These are phyloP conservation scores for Argentina silus DNA, from an alignment of 2,797 vertebrate genomes.

Conservation along the genomic window DNA sequence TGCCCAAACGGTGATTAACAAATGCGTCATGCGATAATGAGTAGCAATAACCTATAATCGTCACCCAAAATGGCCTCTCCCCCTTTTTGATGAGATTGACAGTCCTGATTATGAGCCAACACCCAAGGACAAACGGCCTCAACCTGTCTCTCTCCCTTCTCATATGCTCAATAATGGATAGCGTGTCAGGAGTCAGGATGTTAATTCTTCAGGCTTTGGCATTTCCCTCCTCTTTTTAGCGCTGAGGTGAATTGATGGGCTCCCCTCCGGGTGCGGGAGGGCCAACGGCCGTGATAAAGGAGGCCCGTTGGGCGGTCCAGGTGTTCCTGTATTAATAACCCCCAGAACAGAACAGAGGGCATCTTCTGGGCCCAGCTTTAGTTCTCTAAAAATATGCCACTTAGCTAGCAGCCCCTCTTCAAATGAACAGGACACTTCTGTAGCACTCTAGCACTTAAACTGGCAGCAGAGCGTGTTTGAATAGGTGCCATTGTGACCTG, in stretches of 20 bases:
- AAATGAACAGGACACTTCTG: not conserved
- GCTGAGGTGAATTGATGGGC: constrained; percentile 8
- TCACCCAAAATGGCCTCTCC: not conserved
- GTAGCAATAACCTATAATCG: too few species aligned
- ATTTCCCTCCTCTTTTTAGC: constrained; percentile 7
- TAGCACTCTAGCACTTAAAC: not conserved
- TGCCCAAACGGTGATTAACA: too few species aligned
- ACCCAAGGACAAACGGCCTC: not conserved
- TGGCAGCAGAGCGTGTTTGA: not conserved
- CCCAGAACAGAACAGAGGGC: not conserved
- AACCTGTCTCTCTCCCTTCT: not conserved
- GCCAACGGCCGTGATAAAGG: constrained; percentile 9
- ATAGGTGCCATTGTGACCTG: not conserved
- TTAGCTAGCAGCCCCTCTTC: not conserved
- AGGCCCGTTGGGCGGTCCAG: constrained; percentile 13
- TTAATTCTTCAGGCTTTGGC: not conserved
- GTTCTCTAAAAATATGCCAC: constrained; percentile 9
- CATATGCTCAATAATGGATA: not conserved
- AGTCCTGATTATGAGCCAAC: not conserved
- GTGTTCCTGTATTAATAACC: constrained; percentile 24
- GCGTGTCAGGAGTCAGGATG: not conserved
- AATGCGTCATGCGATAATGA: too few species aligned
- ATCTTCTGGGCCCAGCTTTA: not conserved
- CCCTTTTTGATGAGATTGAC: not conserved
- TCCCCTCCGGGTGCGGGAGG: not conserved